Base-by-base conservation (phyloP, 2,888 invertebrate species). In the Megaustenia siamemsis region DNA sequence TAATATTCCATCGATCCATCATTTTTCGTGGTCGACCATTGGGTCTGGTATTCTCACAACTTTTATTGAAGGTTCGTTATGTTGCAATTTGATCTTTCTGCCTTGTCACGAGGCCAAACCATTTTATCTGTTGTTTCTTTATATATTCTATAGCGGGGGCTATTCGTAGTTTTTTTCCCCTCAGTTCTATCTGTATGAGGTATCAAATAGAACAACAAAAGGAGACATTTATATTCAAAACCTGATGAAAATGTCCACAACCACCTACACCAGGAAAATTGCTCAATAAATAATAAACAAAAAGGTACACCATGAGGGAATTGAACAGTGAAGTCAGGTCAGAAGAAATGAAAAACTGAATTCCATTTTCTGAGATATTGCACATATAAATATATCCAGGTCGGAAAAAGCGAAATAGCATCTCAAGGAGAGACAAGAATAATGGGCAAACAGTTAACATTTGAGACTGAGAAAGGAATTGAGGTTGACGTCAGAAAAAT, bases 371-470 rank as follows among this genome's bases (percentile, higher is more conserved):
- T 28, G 28, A 10, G 18, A 68, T 68, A 35, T 68, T 35, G 12
- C 4, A 12, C 12, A 38, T 5, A 38, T 18, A 21, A 68, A 68
- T 38, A 35, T 35, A 18, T 5, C 35, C 21, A 21, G 18, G 12
- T 32, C 18, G 68, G 1, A 0, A 24, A 38, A 18, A 68, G 38
- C 38, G 38, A 68, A 38, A 68, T 68, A 32, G 15, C n/a, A n/a
- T n/a, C n/a, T 15, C 24, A 15, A 24, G 21, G 35, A 21, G 18
- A 35, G 68, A 68, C 21, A 38, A n/a, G 68, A 35, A 68, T 68
- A 68, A 68, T 68, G 12, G 68, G 38, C 35, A 38, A 68, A 68
- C 68, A 68, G 32, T 68, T 68, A 38, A 38, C 38, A 68, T 35
- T 68, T 32, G 35, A 68, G 38, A 68, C 68, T 3, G 35, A 32